Percentiles rank a stretch among this genome's conserved stretches.
These are phyloP conservation scores for Blastobasis lacticolella DNA, from an alignment of 2,888 invertebrate genomes.

Conservation along the genomic window DNA sequence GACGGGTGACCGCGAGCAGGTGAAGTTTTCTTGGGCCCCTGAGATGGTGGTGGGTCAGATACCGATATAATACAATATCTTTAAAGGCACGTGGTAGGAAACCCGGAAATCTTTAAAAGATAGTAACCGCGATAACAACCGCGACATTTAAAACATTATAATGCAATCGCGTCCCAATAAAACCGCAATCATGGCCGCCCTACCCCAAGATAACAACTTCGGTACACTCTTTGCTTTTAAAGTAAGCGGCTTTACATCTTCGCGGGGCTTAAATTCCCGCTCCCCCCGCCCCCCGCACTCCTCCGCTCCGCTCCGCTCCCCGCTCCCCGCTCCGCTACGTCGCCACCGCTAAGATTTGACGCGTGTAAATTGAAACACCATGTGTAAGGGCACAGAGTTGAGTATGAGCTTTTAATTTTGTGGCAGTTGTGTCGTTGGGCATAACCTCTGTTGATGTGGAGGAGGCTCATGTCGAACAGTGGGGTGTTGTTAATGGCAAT, in stretches of 20 bases:
- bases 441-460: not conserved
- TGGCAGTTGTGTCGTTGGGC: not conserved
- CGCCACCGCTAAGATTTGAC: constrained; percentile 2
- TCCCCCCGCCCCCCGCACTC: constrained; percentile 9
- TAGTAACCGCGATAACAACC: too few relatives aligned
- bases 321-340: not conserved
- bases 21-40: too few relatives aligned
- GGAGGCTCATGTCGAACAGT: too few relatives aligned
- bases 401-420: not conserved
- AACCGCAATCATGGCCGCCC: not conserved
- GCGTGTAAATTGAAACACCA: constrained; percentile 1
- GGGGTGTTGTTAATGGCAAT: too few relatives aligned
- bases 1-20: too few relatives aligned
- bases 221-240: constrained; percentile 40
- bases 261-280: constrained; percentile 21
- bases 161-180: not conserved
- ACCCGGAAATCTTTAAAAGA: too few relatives aligned
- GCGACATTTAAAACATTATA: too few relatives aligned
- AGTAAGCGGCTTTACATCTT: constrained; percentile 52
- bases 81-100: too few relatives aligned
- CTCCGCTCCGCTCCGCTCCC: constrained; percentile 1
- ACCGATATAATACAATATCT: too few relatives aligned
- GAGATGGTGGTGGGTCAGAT: too few relatives aligned
- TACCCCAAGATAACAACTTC: constrained; percentile 24
- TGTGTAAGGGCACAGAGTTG: constrained; percentile 1